These are phyloP conservation scores for Scomber scombrus DNA, from an alignment of 2,113 vertebrate species.

Conservation along the genomic window DNA sequence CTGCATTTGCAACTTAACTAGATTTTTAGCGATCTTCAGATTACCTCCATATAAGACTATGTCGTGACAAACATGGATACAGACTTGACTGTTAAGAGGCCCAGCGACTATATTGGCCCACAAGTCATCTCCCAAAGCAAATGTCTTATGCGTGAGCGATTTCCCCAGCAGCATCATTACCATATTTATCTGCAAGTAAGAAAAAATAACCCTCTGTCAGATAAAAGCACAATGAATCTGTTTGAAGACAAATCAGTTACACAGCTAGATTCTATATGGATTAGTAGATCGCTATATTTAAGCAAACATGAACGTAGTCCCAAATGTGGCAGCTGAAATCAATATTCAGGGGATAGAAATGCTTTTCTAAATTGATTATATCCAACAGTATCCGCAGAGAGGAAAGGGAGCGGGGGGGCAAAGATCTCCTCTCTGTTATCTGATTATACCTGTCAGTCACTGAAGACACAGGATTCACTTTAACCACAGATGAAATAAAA, in stretches of 20 bases:
- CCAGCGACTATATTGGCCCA: not conserved
- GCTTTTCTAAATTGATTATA: slow-evolving; percentile 51
- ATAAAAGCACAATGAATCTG: slow-evolving; percentile 24
- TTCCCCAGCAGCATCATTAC: not conserved
- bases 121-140: slow-evolving; percentile 28
- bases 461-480: slow-evolving; percentile 14
- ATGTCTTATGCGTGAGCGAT: slow-evolving; percentile 22
- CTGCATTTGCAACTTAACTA: not conserved
- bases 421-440: slow-evolving; percentile 23
- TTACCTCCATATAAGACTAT: not conserved
- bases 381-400: slow-evolving; percentile 6
- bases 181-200: slow-evolving; percentile 21
- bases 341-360: slow-evolving; percentile 47
- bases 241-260: not conserved
- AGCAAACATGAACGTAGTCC: slow-evolving; percentile 33
- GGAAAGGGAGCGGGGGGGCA: not conserved
- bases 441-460: slow-evolving; percentile 17
- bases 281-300: slow-evolving; percentile 31
- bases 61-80: not conserved
- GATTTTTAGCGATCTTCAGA: not conserved
- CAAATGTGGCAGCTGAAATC: slow-evolving; percentile 11
- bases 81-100: not conserved
- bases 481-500: not conserved
- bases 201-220: not conserved
- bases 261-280: slow-evolving; percentile 28